Base-by-base conservation (phyloP, 2,888 invertebrate genomes). In the Caenorhabditis angaria region DNA sequence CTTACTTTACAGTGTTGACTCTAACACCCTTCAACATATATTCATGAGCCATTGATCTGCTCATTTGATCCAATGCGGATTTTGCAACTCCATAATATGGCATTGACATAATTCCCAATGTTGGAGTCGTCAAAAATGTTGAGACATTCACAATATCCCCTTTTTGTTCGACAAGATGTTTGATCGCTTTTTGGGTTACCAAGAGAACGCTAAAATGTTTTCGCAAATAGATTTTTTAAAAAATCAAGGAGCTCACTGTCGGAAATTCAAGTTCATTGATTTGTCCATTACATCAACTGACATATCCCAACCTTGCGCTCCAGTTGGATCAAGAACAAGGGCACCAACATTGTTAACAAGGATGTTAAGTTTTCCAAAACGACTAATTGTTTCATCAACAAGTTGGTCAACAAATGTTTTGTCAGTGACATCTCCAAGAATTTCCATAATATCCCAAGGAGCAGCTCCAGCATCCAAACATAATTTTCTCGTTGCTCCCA, bases 51-150 rank as follows among this genome's bases (percentile, higher is more conserved):
- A 92, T 91, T 88, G 95, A 95, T 80, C 93, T 91, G 0, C 97
- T 97, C 76, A 97, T 92, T 88, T 97, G 96, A 88, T 97, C 97
- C 0, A 96, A 90, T 24, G 94, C 93, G 51, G 94, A 91, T 89
- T 97, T 97, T 0, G 95, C 94, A 88, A 97, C 92, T 75, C 86
- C 87, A 27, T 77, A 77, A 28, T 77, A 77, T 12, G 76, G 76
- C 76, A 77, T 77, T 8, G 73, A 67, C 50, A 65, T 61, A 2
- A 77, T 73, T 47, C 67, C 47, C 95, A 92, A 85, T 94, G 90
- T 47, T 94, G 90, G 5, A 95, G 96, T 86, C 92, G 93, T 0
- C 95, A 94, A 88, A 95, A 95, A 0, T 95, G 96, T 0, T 8
- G 76, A 77, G 1, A 97, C 93, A 88, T 96, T 97, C 0, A 97